Evolutionary conservation across 2,888 invertebrate genomes (phyloP).

Genomic region (Lithophane semibrunnea): DNA sequence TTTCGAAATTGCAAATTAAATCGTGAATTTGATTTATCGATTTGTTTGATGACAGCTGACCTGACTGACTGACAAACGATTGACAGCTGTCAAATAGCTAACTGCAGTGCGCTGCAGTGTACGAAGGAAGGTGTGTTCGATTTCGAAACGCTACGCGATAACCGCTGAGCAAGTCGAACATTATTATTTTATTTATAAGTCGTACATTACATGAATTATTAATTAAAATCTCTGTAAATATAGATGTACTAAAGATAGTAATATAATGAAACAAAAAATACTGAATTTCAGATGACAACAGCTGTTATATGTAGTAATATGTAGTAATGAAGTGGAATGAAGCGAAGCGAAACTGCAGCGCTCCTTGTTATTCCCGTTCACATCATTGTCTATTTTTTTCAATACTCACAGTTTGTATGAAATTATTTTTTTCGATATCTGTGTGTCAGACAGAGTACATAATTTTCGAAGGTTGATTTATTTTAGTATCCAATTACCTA

Average conservation of each 20-base stretch:
- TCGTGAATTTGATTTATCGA: conserved; percentile 57
- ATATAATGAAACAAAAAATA: background rate
- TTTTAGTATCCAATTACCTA: background rate
- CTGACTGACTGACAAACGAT: conserved; percentile 25
- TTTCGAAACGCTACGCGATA: conserved; percentile 12
- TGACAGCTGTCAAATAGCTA: conserved; percentile 52
- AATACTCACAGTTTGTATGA: background rate
- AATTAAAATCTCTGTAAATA: background rate
- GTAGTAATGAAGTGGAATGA: no score
- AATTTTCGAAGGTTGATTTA: background rate
- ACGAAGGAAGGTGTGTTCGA: background rate
- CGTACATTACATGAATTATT: background rate
- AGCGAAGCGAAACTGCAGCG: background rate
- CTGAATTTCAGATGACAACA: no score
- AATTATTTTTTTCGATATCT: background rate
- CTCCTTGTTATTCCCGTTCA: background rate
- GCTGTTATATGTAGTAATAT: no score
- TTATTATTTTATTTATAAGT: no score
- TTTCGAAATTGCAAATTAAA: conserved; percentile 43
- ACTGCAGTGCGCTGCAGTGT: conserved; percentile 3
- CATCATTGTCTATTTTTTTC: background rate
- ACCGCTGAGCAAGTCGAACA: background rate
- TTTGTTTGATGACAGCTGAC: conserved; percentile 62
- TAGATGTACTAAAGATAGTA: background rate
- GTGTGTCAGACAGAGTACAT: background rate